Conservation (phyloP, 2,797 vertebrate genomes). For the Hydrocynus forskahlii region DNA sequence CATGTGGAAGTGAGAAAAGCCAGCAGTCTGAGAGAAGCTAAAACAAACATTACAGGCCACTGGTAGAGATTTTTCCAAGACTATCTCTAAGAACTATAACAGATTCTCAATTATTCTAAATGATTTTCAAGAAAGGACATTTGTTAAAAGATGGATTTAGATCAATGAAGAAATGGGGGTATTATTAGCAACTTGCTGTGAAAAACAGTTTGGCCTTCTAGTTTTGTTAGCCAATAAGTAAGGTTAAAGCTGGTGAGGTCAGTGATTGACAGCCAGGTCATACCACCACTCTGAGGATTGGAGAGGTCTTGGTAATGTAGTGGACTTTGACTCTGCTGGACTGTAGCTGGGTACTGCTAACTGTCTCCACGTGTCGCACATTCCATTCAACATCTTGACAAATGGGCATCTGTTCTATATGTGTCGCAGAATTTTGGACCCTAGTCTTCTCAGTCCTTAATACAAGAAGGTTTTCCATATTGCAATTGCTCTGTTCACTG, state of each 20-base stretch:
- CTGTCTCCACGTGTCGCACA: background rate
- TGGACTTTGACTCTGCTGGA: slow-evolving; percentile 65
- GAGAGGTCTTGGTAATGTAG: slow-evolving; percentile 80
- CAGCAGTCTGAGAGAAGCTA: background rate
- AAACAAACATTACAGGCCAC: background rate
- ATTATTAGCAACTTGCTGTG: background rate
- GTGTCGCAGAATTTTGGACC: slow-evolving; percentile 52
- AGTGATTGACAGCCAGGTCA: slow-evolving; percentile 72
- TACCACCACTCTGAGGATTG: slow-evolving; percentile 88
- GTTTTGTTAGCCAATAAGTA: no score
- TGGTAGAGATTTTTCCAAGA: background rate
- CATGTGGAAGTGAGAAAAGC: no score
- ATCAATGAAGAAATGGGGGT: background rate
- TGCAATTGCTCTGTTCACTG: background rate
- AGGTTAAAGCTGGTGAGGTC: slow-evolving; percentile 42
- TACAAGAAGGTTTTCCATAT: no score
- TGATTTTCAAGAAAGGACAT: background rate
- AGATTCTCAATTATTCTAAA: no score
- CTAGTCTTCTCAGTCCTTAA: slow-evolving; percentile 45
- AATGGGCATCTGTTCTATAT: slow-evolving; percentile 72
- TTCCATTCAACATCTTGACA: slow-evolving; percentile 62
- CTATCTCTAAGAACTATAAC: background rate
- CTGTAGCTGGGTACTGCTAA: background rate
- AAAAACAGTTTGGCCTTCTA: background rate
- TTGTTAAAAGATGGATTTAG: background rate